These are phyloP conservation scores for Acromyrmex heyeri DNA, from an alignment of 1,140 invertebrate species.

Conservation along the genomic window DNA sequence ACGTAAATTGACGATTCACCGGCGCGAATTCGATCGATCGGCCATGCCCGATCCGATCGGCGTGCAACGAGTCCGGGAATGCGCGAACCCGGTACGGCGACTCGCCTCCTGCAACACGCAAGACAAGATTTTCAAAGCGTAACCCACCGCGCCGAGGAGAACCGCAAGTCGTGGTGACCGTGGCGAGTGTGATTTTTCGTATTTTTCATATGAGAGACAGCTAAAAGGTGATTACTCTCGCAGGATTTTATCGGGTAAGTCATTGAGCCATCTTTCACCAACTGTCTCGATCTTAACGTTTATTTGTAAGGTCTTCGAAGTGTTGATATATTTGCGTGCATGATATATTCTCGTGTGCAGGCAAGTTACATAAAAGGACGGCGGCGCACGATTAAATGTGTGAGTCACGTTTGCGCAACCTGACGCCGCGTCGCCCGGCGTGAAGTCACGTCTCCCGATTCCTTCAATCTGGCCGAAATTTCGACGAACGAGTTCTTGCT, in stretches of 20 bases:
- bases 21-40: constrained; percentile 1
- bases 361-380: constrained; percentile 68
- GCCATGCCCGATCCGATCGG: constrained; percentile 9
- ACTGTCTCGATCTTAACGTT: background rate
- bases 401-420: constrained; percentile 70
- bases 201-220: background rate
- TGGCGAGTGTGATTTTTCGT: background rate
- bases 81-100: background rate
- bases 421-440: constrained; percentile 49
- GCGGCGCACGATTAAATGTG: constrained; percentile 44
- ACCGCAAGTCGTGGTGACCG: background rate
- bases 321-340: constrained; percentile 24
- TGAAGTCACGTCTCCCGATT: constrained; percentile 50
- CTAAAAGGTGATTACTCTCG: background rate
- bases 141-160: background rate
- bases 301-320: constrained; percentile 5
- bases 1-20: background rate
- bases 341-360: background rate
- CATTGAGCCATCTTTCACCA: background rate
- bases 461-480: constrained; percentile 10
- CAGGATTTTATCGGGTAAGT: constrained; percentile 29
- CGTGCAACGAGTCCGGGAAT: background rate
- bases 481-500: background rate
- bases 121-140: constrained; percentile 25
- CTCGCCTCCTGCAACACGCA: background rate